Percentiles rank a stretch among this genome's conserved stretches.
phyloP scores from a whole-genome alignment of 2,797 vertebrate species.

The Tarsius wallacei region DNA sequence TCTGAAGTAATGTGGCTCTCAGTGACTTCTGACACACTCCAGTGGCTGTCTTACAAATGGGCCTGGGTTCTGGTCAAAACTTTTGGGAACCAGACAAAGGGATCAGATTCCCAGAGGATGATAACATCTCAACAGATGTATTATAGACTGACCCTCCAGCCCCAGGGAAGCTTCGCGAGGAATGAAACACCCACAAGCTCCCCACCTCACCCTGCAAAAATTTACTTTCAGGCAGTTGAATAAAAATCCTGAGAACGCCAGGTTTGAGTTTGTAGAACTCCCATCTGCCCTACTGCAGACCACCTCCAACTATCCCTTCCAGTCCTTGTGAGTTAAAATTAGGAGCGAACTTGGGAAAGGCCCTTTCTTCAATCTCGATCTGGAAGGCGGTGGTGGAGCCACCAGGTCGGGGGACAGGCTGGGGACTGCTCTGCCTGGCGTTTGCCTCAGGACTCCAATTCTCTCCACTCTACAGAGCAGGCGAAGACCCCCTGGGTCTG shows the following conservation, averaged over 20 bases:
- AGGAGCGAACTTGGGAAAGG: neutral
- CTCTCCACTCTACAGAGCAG: neutral
- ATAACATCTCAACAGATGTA: neutral
- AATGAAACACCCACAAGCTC: conserved; percentile 6
- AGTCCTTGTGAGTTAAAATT: neutral
- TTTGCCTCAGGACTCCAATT: neutral
- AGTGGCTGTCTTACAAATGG: neutral
- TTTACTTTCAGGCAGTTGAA: conserved; percentile 44
- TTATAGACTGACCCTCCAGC: conserved; percentile 2
- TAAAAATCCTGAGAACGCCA: neutral
- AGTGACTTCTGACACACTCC: neutral
- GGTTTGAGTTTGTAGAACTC: neutral
- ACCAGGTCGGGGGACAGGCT: neutral
- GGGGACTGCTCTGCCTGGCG: neutral
- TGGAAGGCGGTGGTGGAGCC: neutral
- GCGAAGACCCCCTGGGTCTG: rapidly evolving
- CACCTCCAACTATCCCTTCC: too few relatives aligned
- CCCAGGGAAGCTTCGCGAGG: conserved; percentile 48
- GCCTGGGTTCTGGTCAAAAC: neutral
- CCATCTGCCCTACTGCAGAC: rapidly evolving
- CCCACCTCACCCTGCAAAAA: neutral
- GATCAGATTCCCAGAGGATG: conserved; percentile 9
- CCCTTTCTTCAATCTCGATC: neutral
- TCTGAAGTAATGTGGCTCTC: neutral
- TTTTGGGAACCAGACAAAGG: conserved; percentile 39